Base-by-base conservation (phyloP, 1,140 invertebrate genomes). In the Drosophila seguyi region DNA sequence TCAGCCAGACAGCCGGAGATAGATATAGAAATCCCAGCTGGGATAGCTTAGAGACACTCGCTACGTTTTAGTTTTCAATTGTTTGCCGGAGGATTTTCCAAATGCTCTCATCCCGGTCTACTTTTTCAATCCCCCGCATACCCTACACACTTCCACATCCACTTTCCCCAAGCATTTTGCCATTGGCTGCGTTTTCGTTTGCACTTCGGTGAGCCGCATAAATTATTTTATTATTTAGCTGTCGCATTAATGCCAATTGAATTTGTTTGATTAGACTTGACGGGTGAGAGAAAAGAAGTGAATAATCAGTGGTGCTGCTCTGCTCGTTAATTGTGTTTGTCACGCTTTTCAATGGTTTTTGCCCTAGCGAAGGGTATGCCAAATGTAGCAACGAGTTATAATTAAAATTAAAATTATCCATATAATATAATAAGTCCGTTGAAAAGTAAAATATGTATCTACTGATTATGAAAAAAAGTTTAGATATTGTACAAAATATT, bases 181-280 rank as follows among this genome's bases (percentile, higher is more conserved):
- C 58, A 63, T 38, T 61, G 59, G 60, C 42, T 65, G 42, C 42
- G 34, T 81, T 81, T 34, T 65, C 57, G 52, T 85, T 81, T 81
- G 77, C 61, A 67, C 57, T 83, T 52, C 67, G 62, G 73, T 53
- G 34, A 27, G 63, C 48, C 76, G 84, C 83, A 87, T 87, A 87
- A 87, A 87, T 87, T 74, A 80, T 88, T 79, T 73, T 76, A 86
- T 83, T 83, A 81, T 83, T 80, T 83, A 63, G 66, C 62, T 52
- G 59, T 52, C 56, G 67, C 67, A 87, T 79, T 82, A 87, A 82
- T 87, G 65, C 45, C 79, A 56, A 79, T 79, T 87, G 71, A 78
- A 86, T 78, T 67, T 57, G 56, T 44, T 48, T 53, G 66, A 88
- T 83, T 79, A 62, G 72, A 45, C 34, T 16, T 38, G 42, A 58